Conservation (phyloP, 1,140 invertebrate genomes). For the Drosophila grimshawi region DNA sequence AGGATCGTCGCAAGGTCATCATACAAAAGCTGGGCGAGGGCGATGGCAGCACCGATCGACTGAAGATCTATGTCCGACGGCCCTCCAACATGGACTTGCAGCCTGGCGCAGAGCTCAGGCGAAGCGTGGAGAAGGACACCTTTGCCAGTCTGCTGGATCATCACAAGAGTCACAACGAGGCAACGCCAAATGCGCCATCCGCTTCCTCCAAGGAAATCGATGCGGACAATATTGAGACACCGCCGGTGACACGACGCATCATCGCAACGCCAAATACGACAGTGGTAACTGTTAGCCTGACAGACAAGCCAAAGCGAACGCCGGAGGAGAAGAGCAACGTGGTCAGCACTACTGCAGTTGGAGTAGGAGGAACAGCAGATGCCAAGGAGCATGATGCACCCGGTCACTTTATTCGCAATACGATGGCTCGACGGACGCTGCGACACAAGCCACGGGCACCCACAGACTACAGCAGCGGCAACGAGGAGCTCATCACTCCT, state of each 20-base stretch:
- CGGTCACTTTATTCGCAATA: constrained; percentile 94
- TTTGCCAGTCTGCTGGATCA: constrained; percentile 64
- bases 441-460: constrained; percentile 89
- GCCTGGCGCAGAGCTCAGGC: constrained; percentile 44
- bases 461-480: constrained; percentile 87
- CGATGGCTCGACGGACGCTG: constrained; percentile 91
- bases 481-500: constrained; percentile 85
- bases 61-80: constrained; percentile 86
- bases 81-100: constrained; percentile 70
- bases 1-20: constrained; percentile 85
- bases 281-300: constrained; percentile 71
- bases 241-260: constrained; percentile 90
- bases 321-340: constrained; percentile 31
- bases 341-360: constrained; percentile 11
- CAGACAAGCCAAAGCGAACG: constrained; percentile 60
- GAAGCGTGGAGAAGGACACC: constrained; percentile 50
- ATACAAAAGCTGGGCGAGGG: constrained; percentile 84
- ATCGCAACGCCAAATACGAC: constrained; percentile 82
- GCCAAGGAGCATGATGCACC: constrained; percentile 84
- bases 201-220: constrained; percentile 91
- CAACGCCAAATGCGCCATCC: constrained; percentile 76
- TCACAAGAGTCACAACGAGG: constrained; percentile 84
- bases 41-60: constrained; percentile 85
- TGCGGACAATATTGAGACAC: constrained; percentile 95
- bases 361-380: constrained; percentile 45